Base-by-base conservation (phyloP, 2,888 invertebrate species). In the Epicampocera succincta region DNA sequence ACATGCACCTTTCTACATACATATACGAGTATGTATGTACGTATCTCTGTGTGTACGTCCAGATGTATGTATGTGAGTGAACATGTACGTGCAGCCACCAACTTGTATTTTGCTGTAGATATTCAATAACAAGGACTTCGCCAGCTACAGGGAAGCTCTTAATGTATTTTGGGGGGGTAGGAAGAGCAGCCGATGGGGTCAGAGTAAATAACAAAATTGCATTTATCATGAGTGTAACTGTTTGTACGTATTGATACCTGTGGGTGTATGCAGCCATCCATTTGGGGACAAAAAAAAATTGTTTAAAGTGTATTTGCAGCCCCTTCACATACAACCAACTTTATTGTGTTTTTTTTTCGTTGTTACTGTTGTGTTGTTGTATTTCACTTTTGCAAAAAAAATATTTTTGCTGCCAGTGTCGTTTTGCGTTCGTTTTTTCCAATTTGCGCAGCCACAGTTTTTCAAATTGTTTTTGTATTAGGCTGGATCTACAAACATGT, bases 291-390 rank as follows among this genome's bases (percentile, higher is more conserved):
- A 73, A 63, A 73, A 74, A 65, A 65, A 25, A 42, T 21, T 13
- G 50, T 48, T 80, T 72, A 44, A 48, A 46, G 63, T 73, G 69
- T 69, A 77, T 73, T 68, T 81, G 81, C 63, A 77, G 60, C 50
- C 52, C 44, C 58, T 46, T 65, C 52, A 38, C 61, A 3, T 50
- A 65, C 44, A 60, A 52, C 71, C 54, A 71, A 52, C 63, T 71
- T 15, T 11, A n/a, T 33, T 69, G 33, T 42, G n/a, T n/a, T n/a
- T n/a, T n/a, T 52, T 60, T 19, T 44, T 54, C 29, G 17, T n/a
- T 77, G 9, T 50, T 33, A 38, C 12, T 58, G 29, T 60, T 66
- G 48, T 52, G 8, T n/a, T n/a, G 11, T 44, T 69, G 50, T 52
- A 19, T 56, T 58, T 65, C 44, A 40, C 44, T 69, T 63, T 46